A percentile compares a stretch with the other conserved stretches of the same genome.
Conservation (phyloP, 2,888 invertebrate genomes). For the Chalcosyrphus nemorum region DNA sequence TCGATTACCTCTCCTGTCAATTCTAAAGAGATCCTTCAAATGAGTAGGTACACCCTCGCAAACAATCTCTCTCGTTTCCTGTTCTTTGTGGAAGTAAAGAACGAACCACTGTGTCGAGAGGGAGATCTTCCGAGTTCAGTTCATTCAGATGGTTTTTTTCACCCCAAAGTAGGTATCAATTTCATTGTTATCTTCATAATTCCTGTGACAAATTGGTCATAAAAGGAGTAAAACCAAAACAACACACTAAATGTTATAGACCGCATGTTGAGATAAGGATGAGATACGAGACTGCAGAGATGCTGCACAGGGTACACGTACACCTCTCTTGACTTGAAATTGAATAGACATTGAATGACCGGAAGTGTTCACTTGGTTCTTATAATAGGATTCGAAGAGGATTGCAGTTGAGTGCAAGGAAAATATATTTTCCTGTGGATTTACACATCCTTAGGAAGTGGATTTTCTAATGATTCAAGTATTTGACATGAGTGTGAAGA, state of each 20-base stretch:
- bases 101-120: neutral
- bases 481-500: conserved; percentile 14
- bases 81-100: conserved; percentile 29
- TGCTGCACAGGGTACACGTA: neutral
- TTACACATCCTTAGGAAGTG: neutral
- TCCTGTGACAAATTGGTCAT: conserved; percentile 68
- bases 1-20: neutral
- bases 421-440: conserved; percentile 1
- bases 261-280: conserved; percentile 28
- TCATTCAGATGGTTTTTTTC: neutral
- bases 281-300: neutral
- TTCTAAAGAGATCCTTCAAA: conserved; percentile 50
- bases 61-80: conserved; percentile 43
- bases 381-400: conserved; percentile 58
- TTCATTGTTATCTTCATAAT: conserved; percentile 57
- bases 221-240: conserved; percentile 67
- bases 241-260: neutral
- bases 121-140: conserved; percentile 7
- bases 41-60: conserved; percentile 42
- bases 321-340: conserved; percentile 49
- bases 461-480: conserved; percentile 41
- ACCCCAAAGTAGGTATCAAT: conserved; percentile 43
- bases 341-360: conserved; percentile 63
- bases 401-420: conserved; percentile 30
- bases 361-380: conserved; percentile 64